A percentile compares a stretch with the other conserved stretches of the same genome.
These are phyloP conservation scores for Amazona finschi DNA, from an alignment of 2,797 vertebrate species.

Conservation along the genomic window DNA sequence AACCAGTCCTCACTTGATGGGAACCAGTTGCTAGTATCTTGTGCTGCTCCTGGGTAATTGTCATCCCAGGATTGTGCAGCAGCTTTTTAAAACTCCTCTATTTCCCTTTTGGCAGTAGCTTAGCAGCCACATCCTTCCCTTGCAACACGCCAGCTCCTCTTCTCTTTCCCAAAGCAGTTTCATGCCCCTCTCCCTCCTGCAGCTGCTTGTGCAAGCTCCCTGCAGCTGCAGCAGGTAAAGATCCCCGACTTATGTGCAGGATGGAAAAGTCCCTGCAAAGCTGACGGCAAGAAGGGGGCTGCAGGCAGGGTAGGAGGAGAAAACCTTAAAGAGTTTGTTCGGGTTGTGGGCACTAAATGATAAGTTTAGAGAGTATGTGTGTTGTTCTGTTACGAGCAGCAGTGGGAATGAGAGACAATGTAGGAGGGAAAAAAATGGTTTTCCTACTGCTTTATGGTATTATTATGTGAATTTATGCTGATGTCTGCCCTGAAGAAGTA, in stretches of 20 bases:
- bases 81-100: neutral
- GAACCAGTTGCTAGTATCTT: neutral
- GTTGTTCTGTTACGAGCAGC: neutral
- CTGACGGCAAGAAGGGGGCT: neutral
- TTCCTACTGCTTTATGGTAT: neutral
- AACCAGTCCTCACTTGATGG: neutral
- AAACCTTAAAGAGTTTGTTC: neutral
- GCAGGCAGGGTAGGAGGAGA: neutral
- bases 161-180: neutral
- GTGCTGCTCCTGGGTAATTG: neutral
- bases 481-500: neutral
- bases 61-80: neutral
- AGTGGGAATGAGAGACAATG: neutral
- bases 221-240: neutral
- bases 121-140: constrained; percentile 46
- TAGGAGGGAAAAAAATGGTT: neutral
- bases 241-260: neutral
- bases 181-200: neutral
- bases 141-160: neutral
- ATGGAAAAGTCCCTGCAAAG: neutral
- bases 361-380: neutral
- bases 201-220: neutral
- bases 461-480: neutral
- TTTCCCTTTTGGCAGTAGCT: constrained; percentile 16
- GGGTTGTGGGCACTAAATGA: neutral